Base-by-base conservation (phyloP, 1,140 invertebrate genomes). In the Aphidius gifuensis region DNA sequence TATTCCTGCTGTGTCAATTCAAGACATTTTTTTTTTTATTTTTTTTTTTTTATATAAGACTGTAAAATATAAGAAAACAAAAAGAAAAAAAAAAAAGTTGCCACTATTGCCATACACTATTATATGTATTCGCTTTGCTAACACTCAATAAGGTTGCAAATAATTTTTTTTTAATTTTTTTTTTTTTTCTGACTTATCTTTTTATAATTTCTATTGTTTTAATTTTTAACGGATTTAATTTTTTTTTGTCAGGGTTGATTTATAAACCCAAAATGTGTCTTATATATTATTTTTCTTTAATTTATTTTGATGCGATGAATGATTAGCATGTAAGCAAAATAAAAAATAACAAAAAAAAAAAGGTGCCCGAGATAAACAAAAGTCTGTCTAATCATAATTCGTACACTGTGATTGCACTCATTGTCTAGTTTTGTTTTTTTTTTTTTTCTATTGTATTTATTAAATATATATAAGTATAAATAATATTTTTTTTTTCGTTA, bases 321-420 rank as follows among this genome's bases (percentile, higher is more conserved):
- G 8, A 39, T 4, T 55, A 32, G 39, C 0, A 42, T 11, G 9
- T 21, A 57, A 57, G 43, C 43, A 46, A 58, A 23, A 23, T 23
- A 23, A 23, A 23, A 23, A 23, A n/a, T n/a, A 23, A 23, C 1
- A 23, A 23, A 23, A 23, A 1, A 23, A 23, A 23, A 23, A 23
- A 23, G 69, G 66, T 70, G 70, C 69, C 70, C 70, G 65, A 65
- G 65, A 9, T 38, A 39, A 50, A 71, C 57, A 63, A 64, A 71
- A 70, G 70, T 66, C 67, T 70, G 70, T 72, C 58, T 71, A 70
- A 51, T 69, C 67, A 65, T 68, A 66, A 53, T 32, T 11, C 68
- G 65, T 69, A 64, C 67, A 70, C 71, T 71, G 69, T 74, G 70
- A 72, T 74, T 53, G 64, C 63, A 63, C 23, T 65, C 58, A 65